Conservation (phyloP, 2,888 invertebrate species). For the Dorcus hopei region DNA sequence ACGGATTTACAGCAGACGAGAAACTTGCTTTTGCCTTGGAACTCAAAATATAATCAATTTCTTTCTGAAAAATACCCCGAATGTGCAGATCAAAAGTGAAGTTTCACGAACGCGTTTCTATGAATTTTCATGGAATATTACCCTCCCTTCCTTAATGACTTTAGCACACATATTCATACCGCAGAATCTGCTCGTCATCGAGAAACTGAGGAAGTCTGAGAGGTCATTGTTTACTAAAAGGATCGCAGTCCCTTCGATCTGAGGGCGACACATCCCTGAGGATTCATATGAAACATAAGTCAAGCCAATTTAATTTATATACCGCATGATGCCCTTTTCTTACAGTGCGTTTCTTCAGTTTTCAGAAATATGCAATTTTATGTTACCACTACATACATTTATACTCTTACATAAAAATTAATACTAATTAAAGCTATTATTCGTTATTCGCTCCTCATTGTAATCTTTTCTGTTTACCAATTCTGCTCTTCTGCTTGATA, state of each 20-base stretch:
- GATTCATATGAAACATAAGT: not conserved
- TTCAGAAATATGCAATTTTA: not conserved
- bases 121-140: constrained; percentile 2
- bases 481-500: too few relatives aligned
- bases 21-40: too few relatives aligned
- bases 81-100: too few relatives aligned
- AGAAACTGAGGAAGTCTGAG: constrained; percentile 1
- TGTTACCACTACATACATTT: not conserved
- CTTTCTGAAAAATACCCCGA: too few relatives aligned
- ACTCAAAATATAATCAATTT: too few relatives aligned
- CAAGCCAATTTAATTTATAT: constrained; percentile 1
- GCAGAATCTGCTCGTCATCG: not conserved
- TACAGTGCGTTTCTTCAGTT: not conserved
- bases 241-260: not conserved
- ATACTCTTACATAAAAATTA: too few relatives aligned
- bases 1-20: too few relatives aligned
- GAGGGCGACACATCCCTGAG: not conserved
- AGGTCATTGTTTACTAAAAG: constrained; percentile 2
- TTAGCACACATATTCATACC: not conserved
- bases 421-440: too few relatives aligned
- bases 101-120: not conserved
- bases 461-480: too few relatives aligned
- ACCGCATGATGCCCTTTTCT: not conserved
- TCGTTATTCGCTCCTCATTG: too few relatives aligned
- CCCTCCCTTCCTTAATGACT: constrained; percentile 1